phyloP scores from a whole-genome alignment of 2,797 vertebrate species.

The Merluccius polli region DNA sequence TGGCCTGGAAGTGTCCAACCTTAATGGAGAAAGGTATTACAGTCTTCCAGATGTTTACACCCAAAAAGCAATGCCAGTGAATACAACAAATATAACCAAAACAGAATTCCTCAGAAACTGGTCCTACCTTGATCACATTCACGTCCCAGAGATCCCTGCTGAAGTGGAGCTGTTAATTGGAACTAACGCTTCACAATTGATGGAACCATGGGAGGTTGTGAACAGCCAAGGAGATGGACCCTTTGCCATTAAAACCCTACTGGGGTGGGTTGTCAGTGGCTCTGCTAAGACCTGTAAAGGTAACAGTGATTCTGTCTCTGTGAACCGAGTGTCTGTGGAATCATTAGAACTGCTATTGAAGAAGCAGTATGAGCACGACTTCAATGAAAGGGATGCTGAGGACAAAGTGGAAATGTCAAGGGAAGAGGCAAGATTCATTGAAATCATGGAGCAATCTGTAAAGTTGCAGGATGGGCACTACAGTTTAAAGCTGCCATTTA shows the following conservation, averaged over 20 bases:
- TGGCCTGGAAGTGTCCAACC: neutral
- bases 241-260: conserved; percentile 5
- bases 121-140: neutral
- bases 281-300: neutral
- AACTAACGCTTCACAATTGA: conserved; percentile 4
- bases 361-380: conserved; percentile 4
- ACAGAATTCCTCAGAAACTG: neutral
- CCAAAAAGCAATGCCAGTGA: neutral
- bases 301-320: neutral
- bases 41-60: conserved; percentile 7
- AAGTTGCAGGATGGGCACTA: conserved; percentile 10
- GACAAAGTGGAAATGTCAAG: conserved; percentile 14
- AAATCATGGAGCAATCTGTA: neutral
- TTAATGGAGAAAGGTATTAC: neutral
- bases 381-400: neutral
- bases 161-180: conserved; percentile 5
- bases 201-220: conserved; percentile 1
- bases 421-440: conserved; percentile 13
- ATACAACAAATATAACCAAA: neutral
- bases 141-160: neutral
- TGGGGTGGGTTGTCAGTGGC: conserved; percentile 18
- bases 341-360: neutral
- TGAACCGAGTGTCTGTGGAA: conserved; percentile 7
- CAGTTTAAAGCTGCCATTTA: conserved; percentile 6
- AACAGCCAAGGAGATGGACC: conserved; percentile 8